Conservation (phyloP, 1,140 invertebrate species). For the Ditylenchus dipsaci region DNA sequence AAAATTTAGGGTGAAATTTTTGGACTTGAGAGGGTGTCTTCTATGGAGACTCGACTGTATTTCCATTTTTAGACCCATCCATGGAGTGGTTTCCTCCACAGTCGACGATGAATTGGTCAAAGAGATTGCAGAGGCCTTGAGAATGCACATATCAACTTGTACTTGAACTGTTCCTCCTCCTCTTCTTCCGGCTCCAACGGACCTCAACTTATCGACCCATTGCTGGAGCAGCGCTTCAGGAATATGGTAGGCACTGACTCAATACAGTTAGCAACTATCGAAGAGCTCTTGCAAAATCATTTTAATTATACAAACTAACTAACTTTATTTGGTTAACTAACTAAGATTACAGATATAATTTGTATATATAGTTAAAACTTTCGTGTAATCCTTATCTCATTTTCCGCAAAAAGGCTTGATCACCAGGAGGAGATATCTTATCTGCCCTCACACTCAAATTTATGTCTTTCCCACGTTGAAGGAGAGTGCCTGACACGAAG, state of each 20-base stretch:
- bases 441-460: no score
- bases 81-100: conserved; percentile 33
- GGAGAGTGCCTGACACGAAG: no score
- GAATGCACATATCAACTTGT: conserved; percentile 19
- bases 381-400: neutral
- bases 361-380: neutral
- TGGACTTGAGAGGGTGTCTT: no score
- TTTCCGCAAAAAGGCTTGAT: neutral
- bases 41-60: no score
- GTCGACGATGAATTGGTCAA: conserved; percentile 40
- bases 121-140: conserved; percentile 26
- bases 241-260: conserved; percentile 21
- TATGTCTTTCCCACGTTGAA: no score
- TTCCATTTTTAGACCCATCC: neutral
- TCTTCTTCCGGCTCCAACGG: neutral
- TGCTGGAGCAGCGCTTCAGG: conserved; percentile 15
- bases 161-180: neutral
- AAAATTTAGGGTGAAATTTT: no score
- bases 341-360: no score
- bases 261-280: neutral
- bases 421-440: no score
- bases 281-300: neutral
- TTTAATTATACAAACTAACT: no score
- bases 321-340: no score
- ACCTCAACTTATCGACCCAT: conserved; percentile 14